Conservation (phyloP, 2,113 vertebrate genomes). For the Seriola dumerili region DNA sequence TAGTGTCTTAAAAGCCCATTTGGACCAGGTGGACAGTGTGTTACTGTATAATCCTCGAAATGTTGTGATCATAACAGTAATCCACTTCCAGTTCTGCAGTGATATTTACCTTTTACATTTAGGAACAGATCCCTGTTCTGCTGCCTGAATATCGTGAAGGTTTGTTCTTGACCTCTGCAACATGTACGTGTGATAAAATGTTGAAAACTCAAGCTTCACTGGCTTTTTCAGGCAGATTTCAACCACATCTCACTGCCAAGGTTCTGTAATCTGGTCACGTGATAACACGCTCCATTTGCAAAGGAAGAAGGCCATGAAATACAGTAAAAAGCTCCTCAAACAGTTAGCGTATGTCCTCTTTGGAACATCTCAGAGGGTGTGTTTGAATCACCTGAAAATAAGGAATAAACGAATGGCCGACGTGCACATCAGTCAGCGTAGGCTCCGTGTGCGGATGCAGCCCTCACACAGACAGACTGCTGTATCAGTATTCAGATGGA, state of each 20-base stretch:
- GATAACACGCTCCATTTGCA: neutral
- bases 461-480: conserved; percentile 20
- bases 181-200: neutral
- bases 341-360: neutral
- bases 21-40: too few species aligned
- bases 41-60: too few species aligned
- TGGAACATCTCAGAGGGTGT: neutral
- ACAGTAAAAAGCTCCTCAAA: neutral
- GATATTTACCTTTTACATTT: too few species aligned
- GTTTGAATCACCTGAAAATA: neutral
- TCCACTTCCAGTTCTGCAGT: too few species aligned
- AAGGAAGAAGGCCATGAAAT: neutral
- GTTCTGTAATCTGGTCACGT: neutral
- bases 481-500: conserved; percentile 56
- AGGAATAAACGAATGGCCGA: neutral
- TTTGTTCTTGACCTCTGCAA: neutral
- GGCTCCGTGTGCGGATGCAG: neutral
- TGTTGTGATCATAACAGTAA: too few species aligned
- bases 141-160: too few species aligned
- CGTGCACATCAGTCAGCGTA: neutral
- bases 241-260: neutral
- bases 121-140: too few species aligned
- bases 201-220: neutral
- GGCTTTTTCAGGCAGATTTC: neutral
- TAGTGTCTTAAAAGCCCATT: too few species aligned